phyloP scores from a whole-genome alignment of 2,797 vertebrate genomes.

The Ataeniobius toweri region DNA sequence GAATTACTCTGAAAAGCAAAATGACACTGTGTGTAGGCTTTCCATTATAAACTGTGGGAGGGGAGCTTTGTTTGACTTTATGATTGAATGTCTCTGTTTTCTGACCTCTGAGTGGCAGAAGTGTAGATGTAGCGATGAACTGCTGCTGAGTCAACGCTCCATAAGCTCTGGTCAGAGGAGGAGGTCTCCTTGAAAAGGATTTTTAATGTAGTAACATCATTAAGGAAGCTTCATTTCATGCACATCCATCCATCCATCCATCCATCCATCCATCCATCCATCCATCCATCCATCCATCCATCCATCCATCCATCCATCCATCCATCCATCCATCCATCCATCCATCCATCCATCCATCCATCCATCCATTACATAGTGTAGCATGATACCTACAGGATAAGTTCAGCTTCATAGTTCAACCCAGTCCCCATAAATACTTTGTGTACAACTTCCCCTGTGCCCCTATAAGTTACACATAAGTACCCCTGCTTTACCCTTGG shows the following conservation, averaged over 20 bases:
- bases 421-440: too few species aligned
- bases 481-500: too few species aligned
- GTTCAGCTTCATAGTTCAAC: too few species aligned
- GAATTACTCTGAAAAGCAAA: slow-evolving; percentile 18
- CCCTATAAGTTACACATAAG: too few species aligned
- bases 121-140: slow-evolving; percentile 71
- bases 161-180: slow-evolving; percentile 25
- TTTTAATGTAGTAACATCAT: not conserved
- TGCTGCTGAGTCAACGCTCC: slow-evolving; percentile 41
- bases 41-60: not conserved
- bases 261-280: too few species aligned
- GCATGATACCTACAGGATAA: too few species aligned
- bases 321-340: not conserved
- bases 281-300: too few species aligned
- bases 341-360: not conserved
- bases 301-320: not conserved
- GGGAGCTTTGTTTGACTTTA: slow-evolving; percentile 13
- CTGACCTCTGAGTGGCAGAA: slow-evolving; percentile 80
- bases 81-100: not conserved
- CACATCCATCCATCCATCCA: not conserved
- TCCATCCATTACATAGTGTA: not conserved
- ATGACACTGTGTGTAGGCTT: slow-evolving; percentile 9
- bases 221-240: not conserved
- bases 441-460: too few species aligned
- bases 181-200: slow-evolving; percentile 49